Percentiles rank a stretch among this genome's conserved stretches.
These are phyloP conservation scores for Theonella swinhoei DNA, from an alignment of 37 sponge, comb jelly and placozoan species.

Conservation along the genomic window DNA sequence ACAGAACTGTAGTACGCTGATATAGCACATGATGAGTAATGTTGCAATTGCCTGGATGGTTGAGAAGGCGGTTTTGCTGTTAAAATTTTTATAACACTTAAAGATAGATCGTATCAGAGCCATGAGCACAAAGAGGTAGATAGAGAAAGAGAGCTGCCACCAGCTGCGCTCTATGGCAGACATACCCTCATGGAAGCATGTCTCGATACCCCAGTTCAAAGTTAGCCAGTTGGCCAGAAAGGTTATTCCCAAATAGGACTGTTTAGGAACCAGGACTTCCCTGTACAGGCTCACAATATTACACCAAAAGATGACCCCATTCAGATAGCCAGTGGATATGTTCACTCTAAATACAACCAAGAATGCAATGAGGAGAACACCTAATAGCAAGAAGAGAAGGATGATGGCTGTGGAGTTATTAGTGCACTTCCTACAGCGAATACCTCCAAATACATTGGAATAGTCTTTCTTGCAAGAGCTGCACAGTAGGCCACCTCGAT, in stretches of 20 bases:
- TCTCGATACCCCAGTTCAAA: conserved; percentile 33
- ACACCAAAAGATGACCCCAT: conserved; percentile 34
- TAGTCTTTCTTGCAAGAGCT: conserved; percentile 4
- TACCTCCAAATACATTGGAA: conserved; percentile 22
- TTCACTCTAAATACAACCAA: not conserved
- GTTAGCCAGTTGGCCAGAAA: conserved; percentile 3
- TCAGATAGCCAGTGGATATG: conserved; percentile 33
- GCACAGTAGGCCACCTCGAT: conserved; percentile 24
- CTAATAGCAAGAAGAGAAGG: conserved; percentile 3
- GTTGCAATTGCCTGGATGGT: conserved; percentile 39
- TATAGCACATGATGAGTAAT: conserved; percentile 35
- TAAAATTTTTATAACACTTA: not conserved
- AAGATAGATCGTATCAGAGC: not conserved
- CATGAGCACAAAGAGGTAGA: conserved; percentile 42
- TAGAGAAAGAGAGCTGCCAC: conserved; percentile 28
- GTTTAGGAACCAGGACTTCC: not conserved
- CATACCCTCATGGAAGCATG: conserved; percentile 36
- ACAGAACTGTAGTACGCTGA: conserved; percentile 17
- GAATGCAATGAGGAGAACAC: not conserved
- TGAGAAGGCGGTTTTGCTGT: not conserved
- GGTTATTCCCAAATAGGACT: too few species aligned
- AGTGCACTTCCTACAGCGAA: conserved; percentile 9
- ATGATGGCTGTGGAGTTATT: conserved; percentile 3
- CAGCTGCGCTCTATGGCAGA: not conserved
- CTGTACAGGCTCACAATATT: conserved; percentile 21